Conservation (phyloP, 2,888 invertebrate genomes). For the Hofmannophila pseudospretella region DNA sequence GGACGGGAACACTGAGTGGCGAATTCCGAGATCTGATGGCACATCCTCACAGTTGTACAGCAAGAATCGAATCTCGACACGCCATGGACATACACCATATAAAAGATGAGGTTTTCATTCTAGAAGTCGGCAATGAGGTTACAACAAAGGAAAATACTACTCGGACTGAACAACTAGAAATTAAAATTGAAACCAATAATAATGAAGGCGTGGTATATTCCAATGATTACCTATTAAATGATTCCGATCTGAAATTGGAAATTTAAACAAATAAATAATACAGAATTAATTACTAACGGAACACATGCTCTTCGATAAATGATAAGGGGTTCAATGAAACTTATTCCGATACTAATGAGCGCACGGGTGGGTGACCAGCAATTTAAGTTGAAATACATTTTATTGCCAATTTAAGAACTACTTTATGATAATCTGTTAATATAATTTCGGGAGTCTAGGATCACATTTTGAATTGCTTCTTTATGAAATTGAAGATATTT, state of each 20-base stretch:
- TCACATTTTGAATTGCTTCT: constrained; percentile 13
- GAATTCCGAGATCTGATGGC: constrained; percentile 5
- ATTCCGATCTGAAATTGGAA: constrained; percentile 79
- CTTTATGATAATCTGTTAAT: constrained; percentile 15
- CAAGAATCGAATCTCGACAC: constrained; percentile 28
- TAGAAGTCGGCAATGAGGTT: constrained; percentile 37
- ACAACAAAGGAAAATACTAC: constrained; percentile 52
- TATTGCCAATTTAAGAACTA: constrained; percentile 20
- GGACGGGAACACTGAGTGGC: constrained; percentile 10
- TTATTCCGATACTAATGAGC: constrained; percentile 11
- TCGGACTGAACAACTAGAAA: constrained; percentile 57
- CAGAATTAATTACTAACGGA: constrained; percentile 29
- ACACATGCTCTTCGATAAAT: constrained; percentile 38
- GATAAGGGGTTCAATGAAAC: constrained; percentile 17
- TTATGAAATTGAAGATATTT: constrained; percentile 27
- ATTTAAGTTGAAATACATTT: constrained; percentile 12
- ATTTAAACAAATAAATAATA: constrained; percentile 61
- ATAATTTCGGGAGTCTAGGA: constrained; percentile 20
- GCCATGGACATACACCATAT: constrained; percentile 40
- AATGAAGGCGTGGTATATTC: constrained; percentile 47
- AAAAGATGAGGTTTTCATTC: constrained; percentile 48
- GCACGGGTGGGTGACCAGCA: constrained; percentile 17
- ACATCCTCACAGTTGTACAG: constrained; percentile 18
- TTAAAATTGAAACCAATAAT: constrained; percentile 35
- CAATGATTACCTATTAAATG: constrained; percentile 77